phyloP scores from a whole-genome alignment of 2,113 vertebrate genomes.

The Lycaon pictus region DNA sequence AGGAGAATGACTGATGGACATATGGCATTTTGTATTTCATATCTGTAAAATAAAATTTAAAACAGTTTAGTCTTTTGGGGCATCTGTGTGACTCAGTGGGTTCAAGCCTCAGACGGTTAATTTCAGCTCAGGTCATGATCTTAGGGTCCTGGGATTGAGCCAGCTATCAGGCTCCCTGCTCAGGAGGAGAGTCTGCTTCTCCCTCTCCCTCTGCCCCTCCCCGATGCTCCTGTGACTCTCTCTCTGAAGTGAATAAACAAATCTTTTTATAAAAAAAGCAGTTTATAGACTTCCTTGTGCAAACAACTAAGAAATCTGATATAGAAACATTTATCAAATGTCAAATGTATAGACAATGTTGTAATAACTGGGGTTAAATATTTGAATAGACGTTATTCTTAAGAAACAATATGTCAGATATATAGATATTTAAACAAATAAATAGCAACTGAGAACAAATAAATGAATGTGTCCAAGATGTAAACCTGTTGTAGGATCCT shows the following conservation, averaged over 20 bases:
- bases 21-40: neutral
- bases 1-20: neutral
- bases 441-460: neutral
- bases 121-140: neutral
- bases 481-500: neutral
- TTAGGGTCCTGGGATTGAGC: neutral
- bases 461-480: neutral
- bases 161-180: neutral
- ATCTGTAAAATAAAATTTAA: neutral
- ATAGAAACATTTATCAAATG: constrained; percentile 7
- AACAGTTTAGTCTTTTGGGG: neutral
- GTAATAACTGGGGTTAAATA: neutral
- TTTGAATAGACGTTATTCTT: neutral
- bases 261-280: neutral
- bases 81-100: neutral
- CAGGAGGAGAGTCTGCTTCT: neutral
- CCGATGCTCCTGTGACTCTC: neutral
- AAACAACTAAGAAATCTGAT: neutral
- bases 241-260: neutral
- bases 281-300: neutral
- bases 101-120: neutral
- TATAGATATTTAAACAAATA: neutral
- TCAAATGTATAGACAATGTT: neutral
- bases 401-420: neutral
- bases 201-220: neutral